These are phyloP conservation scores for Sericinus montela DNA, from an alignment of 2,888 invertebrate species.

Conservation along the genomic window DNA sequence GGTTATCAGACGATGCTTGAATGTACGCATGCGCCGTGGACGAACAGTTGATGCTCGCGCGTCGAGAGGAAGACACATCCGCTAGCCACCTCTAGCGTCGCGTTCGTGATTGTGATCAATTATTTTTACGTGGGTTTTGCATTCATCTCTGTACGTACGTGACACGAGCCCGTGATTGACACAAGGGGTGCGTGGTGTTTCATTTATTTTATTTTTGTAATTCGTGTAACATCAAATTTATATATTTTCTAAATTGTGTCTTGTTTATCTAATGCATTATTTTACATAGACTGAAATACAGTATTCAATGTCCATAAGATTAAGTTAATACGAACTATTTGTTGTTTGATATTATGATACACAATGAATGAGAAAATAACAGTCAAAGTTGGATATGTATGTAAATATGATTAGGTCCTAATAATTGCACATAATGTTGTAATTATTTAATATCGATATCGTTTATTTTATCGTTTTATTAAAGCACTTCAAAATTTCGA, in stretches of 20 bases:
- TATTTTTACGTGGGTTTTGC: constrained; percentile 43
- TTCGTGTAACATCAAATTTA: constrained; percentile 6
- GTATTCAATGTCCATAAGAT: neutral
- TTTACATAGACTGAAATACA: too few relatives aligned
- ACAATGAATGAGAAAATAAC: constrained; percentile 22
- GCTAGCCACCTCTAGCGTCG: constrained; percentile 43
- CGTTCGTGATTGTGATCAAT: constrained; percentile 48
- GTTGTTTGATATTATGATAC: constrained; percentile 39
- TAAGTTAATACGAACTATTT: constrained; percentile 36
- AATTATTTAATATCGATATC: too few relatives aligned
- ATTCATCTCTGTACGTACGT: constrained; percentile 33
- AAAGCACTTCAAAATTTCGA: too few relatives aligned
- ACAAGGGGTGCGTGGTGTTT: constrained; percentile 57
- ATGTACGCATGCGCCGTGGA: constrained; percentile 45
- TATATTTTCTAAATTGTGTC: neutral
- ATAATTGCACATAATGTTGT: too few relatives aligned
- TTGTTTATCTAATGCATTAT: too few relatives aligned
- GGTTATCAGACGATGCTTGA: constrained; percentile 57
- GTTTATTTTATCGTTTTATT: too few relatives aligned
- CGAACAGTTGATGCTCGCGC: constrained; percentile 73
- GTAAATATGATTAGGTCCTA: too few relatives aligned
- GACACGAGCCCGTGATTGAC: constrained; percentile 36
- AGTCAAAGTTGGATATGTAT: too few relatives aligned
- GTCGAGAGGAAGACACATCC: constrained; percentile 72
- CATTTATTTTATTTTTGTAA: constrained; percentile 26